phyloP scores from a whole-genome alignment of 2,797 vertebrate genomes.

The Enteromius viviparus region DNA sequence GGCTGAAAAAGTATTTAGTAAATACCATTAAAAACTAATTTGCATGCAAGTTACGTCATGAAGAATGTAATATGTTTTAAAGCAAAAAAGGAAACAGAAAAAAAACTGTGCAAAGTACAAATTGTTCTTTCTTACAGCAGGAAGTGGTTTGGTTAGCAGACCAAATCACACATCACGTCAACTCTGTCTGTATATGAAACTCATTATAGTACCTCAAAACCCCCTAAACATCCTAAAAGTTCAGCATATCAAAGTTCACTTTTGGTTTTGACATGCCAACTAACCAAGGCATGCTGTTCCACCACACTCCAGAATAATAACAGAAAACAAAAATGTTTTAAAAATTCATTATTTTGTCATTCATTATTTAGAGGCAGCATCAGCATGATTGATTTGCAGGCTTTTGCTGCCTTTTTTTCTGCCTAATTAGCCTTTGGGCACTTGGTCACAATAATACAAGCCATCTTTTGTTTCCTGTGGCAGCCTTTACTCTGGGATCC shows the following conservation, averaged over 20 bases:
- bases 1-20: background rate
- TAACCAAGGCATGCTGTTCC: slow-evolving; percentile 17
- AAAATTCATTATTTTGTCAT: slow-evolving; percentile 60
- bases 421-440: slow-evolving; percentile 67
- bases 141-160: slow-evolving; percentile 74
- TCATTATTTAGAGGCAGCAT: slow-evolving; percentile 64
- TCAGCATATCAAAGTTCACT: slow-evolving; percentile 3
- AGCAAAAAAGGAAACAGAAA: slow-evolving; percentile 57
- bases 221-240: slow-evolving; percentile 17
- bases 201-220: background rate
- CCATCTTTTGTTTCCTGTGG: slow-evolving; percentile 73
- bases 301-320: slow-evolving; percentile 19
- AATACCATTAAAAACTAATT: background rate
- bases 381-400: slow-evolving; percentile 73
- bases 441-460: slow-evolving; percentile 70
- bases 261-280: background rate
- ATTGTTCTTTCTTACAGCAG: slow-evolving; percentile 70
- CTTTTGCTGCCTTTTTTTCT: slow-evolving; percentile 58
- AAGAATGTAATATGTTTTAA: background rate
- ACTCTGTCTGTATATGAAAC: background rate
- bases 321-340: slow-evolving; percentile 37
- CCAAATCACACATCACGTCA: slow-evolving; percentile 59
- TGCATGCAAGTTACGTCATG: background rate
- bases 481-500: slow-evolving; percentile 65
- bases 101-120: slow-evolving; percentile 61